phyloP scores from a whole-genome alignment of 2,113 vertebrate genomes.

The Silurus asotus region DNA sequence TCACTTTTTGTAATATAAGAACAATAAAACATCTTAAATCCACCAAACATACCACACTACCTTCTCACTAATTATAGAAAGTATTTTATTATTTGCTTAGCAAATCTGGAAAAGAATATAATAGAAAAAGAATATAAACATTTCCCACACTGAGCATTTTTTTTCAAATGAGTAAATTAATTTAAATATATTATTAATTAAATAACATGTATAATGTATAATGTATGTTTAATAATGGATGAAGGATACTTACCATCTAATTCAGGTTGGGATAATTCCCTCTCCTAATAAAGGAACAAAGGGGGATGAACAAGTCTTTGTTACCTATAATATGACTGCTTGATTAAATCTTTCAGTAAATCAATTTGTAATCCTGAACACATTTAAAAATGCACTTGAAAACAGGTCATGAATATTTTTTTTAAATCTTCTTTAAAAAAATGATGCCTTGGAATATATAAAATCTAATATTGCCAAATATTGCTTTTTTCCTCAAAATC shows the following conservation, averaged over 20 bases:
- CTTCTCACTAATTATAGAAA: neutral
- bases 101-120: neutral
- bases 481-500: no score
- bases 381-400: no score
- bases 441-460: no score
- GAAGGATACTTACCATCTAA: conserved; percentile 70
- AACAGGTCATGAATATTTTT: no score
- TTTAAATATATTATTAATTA: neutral
- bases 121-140: neutral
- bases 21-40: neutral
- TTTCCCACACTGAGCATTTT: no score
- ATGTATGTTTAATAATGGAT: neutral
- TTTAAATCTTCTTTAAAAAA: no score
- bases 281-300: conserved; percentile 62
- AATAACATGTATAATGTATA: no score
- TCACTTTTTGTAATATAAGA: neutral
- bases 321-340: neutral
- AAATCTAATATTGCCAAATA: no score
- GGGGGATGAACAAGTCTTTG: neutral
- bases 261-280: conserved; percentile 74
- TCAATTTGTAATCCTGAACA: neutral
- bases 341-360: no score
- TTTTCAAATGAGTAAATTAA: neutral
- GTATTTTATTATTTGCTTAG: neutral
- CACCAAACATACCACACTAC: neutral